Evolutionary conservation across 2,888 invertebrate species (phyloP), one percentile per base, ranked within the genome.

Genomic region (Thereva nobilitata): DNA sequence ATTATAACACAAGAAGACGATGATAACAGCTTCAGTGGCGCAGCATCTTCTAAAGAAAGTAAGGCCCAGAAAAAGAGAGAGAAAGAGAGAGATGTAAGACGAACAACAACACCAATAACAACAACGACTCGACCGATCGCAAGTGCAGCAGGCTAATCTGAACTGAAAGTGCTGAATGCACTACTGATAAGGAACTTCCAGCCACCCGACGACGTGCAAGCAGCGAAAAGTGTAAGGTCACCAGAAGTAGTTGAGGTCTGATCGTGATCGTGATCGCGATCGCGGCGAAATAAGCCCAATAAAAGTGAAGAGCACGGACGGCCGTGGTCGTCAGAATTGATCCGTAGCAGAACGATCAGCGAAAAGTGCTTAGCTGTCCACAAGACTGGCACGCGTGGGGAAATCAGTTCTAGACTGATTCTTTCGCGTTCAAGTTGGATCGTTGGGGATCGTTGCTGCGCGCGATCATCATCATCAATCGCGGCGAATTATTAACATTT

Each of bases 371-470:
- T 49, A 49, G 47, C 49, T 47, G 59, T 59, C 47, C 47, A 40
- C 59, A 37, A 49, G 49, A 59, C 59, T 49, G 59, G 59, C 59
- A 59, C 59, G 59, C 59, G 59, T 38, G 49, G 23, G 47, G 47
- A 45, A 59, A 49, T 59, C 59, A 59, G 59, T 59, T 59, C 59
- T 59, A 38, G 38, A 49, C 38, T 59, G 59, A 59, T 59, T 59
- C 59, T 59, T 59, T 59, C 47, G 59, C 59, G 59, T 59, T 59
- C 59, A 49, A 47, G 37, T 49, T 59, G 47, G 49, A 47, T 49
- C 59, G 59, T 47, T 59, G 42, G 40, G 23, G 23, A 23, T 23
- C 23, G 23, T 23, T 23, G 23, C 23, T 23, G 23, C 23, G 23
- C 23, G 23, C 23, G 23, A 23, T 23, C 23, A 23, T 23, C 23